These are phyloP conservation scores for Chrysomela aeneicollis DNA, from an alignment of 2,888 invertebrate genomes.

Conservation along the genomic window DNA sequence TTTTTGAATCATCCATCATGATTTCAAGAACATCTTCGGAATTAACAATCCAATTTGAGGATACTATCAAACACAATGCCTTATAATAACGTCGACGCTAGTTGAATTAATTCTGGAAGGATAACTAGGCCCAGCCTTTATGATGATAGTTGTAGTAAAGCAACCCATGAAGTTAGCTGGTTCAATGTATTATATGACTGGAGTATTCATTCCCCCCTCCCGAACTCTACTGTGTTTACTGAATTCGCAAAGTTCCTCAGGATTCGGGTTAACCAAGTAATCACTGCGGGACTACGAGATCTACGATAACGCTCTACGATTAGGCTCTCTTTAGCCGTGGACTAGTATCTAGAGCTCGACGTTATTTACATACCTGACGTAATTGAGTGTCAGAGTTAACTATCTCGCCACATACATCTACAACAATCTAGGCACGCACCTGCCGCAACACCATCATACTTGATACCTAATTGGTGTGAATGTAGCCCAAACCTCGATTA, in stretches of 20 bases:
- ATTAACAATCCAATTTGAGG: no score
- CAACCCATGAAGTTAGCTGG: no score
- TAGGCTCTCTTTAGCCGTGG: background rate
- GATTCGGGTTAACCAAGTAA: background rate
- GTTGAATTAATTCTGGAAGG: no score
- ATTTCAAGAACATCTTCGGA: no score
- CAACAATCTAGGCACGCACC: slow-evolving; percentile 27
- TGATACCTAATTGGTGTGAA: slow-evolving; percentile 27
- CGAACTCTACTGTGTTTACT: background rate
- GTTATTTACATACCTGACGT: slow-evolving; percentile 25
- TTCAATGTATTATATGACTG: background rate
- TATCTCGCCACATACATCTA: slow-evolving; percentile 20
- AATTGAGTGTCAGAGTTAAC: slow-evolving; percentile 26
- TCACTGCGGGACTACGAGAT: background rate
- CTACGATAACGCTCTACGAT: slow-evolving; percentile 1
- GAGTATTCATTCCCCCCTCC: background rate
- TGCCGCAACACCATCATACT: slow-evolving; percentile 11
- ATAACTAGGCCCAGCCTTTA: no score
- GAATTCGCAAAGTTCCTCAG: background rate
- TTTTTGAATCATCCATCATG: no score
- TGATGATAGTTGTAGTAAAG: background rate
- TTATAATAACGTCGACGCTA: no score
- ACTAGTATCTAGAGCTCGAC: slow-evolving; percentile 7
- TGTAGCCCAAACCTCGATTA: slow-evolving; percentile 30
- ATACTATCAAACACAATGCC: no score